phyloP scores from a whole-genome alignment of 1,140 invertebrate species.

The Sminthurides bifidus region DNA sequence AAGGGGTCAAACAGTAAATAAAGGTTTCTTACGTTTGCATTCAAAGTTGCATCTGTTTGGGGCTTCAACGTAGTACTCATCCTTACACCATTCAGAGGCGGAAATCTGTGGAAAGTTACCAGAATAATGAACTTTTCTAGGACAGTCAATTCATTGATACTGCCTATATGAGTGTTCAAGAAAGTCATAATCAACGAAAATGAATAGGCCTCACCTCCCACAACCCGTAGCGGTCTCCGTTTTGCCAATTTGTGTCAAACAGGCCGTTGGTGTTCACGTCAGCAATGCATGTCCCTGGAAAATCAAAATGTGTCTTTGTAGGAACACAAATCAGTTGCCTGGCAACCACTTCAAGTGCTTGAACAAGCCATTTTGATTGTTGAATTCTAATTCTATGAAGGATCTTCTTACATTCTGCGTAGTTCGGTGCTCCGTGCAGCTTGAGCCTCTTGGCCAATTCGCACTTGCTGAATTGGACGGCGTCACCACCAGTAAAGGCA shows the following conservation, averaged over 20 bases:
- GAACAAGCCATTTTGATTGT: no score
- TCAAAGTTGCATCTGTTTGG: not conserved
- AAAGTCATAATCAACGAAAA: no score
- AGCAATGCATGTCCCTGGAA: conserved; percentile 3
- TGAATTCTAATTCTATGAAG: no score
- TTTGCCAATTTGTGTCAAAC: not conserved
- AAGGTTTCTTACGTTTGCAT: not conserved
- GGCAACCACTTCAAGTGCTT: no score
- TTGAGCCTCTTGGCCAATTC: conserved; percentile 1
- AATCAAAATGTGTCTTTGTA: not conserved
- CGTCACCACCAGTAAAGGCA: not conserved
- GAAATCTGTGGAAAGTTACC: not conserved
- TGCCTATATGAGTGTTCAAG: no score
- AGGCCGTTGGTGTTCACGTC: not conserved
- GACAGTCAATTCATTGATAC: no score
- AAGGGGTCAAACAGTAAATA: no score
- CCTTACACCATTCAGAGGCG: not conserved
- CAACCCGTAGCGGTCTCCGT: not conserved
- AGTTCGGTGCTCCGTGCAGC: conserved; percentile 1
- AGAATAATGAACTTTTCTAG: no score
- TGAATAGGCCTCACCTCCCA: conserved; percentile 1
- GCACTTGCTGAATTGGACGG: conserved; percentile 1
- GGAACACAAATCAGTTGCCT: not conserved
- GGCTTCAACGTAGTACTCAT: not conserved
- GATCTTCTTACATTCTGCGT: conserved; percentile 1